Percentiles rank a stretch among this genome's conserved stretches.
phyloP scores from a whole-genome alignment of 2,113 vertebrate species.

The Azemiops feae region DNA sequence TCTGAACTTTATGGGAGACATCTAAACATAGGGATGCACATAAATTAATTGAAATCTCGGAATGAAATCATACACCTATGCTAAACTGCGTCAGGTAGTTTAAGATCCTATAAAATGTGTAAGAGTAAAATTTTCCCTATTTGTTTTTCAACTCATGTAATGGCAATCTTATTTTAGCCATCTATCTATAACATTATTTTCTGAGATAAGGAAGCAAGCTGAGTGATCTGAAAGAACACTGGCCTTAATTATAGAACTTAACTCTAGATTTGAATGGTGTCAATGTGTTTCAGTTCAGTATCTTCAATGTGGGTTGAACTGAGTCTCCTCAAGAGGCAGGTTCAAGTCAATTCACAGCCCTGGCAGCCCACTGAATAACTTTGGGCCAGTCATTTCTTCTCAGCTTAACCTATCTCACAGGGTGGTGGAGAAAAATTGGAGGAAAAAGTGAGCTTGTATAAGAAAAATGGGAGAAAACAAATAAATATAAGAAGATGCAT shows the following conservation, averaged over 20 bases:
- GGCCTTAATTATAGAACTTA: not conserved
- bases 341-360: not conserved
- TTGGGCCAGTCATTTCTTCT: not conserved
- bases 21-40: no score
- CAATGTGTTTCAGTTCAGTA: fast-evolving
- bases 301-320: not conserved
- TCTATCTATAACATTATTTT: not conserved
- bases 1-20: not conserved
- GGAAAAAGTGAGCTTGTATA: not conserved
- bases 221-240: slow-evolving; percentile 8
- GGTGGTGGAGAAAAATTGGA: not conserved
- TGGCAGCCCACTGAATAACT: not conserved
- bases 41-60: not conserved
- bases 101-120: not conserved
- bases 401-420: not conserved
- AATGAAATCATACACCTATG: not conserved
- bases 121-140: not conserved
- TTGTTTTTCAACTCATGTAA: not conserved
- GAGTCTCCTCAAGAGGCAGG: not conserved
- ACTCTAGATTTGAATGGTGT: not conserved
- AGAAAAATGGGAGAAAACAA: not conserved
- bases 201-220: not conserved
- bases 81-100: not conserved
- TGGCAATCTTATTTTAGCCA: not conserved
- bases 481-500: not conserved